Conservation (phyloP, 2,888 invertebrate species). For the Eupithecia subumbrata region DNA sequence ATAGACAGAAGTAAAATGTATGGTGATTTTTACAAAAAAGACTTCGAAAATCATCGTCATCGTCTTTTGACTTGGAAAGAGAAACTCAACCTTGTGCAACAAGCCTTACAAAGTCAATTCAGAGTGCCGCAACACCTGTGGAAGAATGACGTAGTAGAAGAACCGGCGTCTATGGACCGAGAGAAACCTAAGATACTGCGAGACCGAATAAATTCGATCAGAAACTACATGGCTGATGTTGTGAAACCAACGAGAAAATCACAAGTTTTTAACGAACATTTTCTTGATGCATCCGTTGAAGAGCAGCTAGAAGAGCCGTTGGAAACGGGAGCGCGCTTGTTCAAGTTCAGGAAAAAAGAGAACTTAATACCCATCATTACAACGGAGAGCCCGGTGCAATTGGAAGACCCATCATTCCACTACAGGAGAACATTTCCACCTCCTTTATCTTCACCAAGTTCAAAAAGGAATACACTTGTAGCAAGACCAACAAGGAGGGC, state of each 20-base stretch:
- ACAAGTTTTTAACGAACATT: constrained; percentile 38
- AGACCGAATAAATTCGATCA: constrained; percentile 56
- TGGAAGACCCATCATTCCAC: not conserved
- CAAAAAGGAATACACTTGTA: not conserved
- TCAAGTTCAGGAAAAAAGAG: not conserved
- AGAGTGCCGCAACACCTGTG: constrained; percentile 22
- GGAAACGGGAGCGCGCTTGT: not conserved
- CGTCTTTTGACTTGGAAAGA: constrained; percentile 49
- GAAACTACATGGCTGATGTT: constrained; percentile 51
- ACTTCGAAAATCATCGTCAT: constrained; percentile 44
- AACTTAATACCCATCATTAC: not conserved
- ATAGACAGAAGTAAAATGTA: constrained; percentile 39
- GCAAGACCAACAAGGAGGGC: constrained; percentile 32
- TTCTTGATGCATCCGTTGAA: constrained; percentile 28
- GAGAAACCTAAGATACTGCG: constrained; percentile 52
- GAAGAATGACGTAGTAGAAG: constrained; percentile 40
- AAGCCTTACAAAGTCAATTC: constrained; percentile 39
- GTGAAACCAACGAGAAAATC: constrained; percentile 34
- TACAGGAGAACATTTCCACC: not conserved
- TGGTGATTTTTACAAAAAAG: constrained; percentile 48
- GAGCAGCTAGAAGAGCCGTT: constrained; percentile 25
- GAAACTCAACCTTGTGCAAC: constrained; percentile 47
- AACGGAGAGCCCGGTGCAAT: not conserved
- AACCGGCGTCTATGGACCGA: constrained; percentile 42
- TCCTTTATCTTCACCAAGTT: not conserved